Base-by-base conservation (phyloP, 1,140 invertebrate species). In the Zaprionus kolodkinae region DNA sequence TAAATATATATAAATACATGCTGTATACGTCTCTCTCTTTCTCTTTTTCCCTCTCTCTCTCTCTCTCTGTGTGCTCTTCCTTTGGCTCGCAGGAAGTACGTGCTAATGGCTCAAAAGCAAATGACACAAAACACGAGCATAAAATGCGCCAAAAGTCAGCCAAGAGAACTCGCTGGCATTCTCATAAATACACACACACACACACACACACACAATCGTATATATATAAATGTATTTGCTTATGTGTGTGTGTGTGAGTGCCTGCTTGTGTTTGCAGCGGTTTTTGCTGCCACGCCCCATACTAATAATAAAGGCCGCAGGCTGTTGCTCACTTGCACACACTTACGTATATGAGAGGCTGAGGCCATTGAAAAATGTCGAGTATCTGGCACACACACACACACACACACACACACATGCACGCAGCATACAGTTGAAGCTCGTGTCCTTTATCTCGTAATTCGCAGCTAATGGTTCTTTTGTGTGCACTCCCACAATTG, bases 381-480 rank as follows among this genome's bases (percentile, higher is more conserved):
- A 88, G 76, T 82, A 88, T 87, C 67, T 79, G 77, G 71, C 70
- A 74, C 66, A 78, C 59, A 66, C 10, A 40, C 52, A 38, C 65
- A 40, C 48, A 21, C 56, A 17, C 38, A 25, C 17, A 11, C n/a
- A 48, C 59, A 64, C 68, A 65, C 48, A 64, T 2, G 48, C 59
- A 25, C 21, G 35, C 27, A 75, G 75, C 62, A 25, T 71, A 52
- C 52, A 62, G 30, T 17, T 25, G 21, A 21, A 21, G 57, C 40
- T 73, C 63, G 52, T 78, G 62, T 70, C 62, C 74, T 43, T 67
- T 79, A 80, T 78, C 71, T 81, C 65, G 78, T 82, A 88, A 88
- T 89, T 89, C 78, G 63, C 85, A 85, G 81, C 85, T 89, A 89
- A 89, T 89, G 85, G 86, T 67, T 85, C 85, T 89, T 89, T 89